Evolutionary conservation across 1,140 invertebrate genomes (phyloP).

Genomic region (Triops cancriformis): DNA sequence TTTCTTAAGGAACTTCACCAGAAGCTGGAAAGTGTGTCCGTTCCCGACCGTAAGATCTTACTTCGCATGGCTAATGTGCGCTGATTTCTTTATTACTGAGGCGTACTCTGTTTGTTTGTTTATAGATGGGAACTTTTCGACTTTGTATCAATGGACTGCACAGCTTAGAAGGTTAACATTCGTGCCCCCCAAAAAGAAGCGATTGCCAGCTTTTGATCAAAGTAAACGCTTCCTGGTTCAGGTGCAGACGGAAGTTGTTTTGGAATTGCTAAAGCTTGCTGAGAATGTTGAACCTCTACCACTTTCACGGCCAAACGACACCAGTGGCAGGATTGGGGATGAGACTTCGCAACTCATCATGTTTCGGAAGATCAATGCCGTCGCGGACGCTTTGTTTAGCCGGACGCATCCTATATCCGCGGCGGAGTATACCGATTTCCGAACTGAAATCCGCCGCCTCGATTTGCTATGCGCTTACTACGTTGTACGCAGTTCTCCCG

Average conservation of each 20-base stretch:
- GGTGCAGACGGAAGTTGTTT: not conserved
- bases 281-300: not conserved
- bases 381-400: not conserved
- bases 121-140: not conserved
- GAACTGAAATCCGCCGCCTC: slow-evolving; percentile 15
- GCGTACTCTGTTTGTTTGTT: not conserved
- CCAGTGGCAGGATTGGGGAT: not conserved
- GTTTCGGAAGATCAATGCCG: not conserved
- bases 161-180: not conserved
- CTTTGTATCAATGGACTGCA: not conserved
- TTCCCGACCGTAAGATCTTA: not conserved
- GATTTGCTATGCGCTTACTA: slow-evolving; percentile 21
- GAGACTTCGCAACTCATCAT: not conserved
- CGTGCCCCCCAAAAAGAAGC: slow-evolving; percentile 19
- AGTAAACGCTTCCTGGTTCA: not conserved
- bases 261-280: not conserved
- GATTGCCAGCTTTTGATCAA: not conserved
- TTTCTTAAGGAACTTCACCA: not conserved
- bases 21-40: not conserved
- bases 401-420: not conserved
- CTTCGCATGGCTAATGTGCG: not conserved
- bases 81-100: not conserved
- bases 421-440: slow-evolving; percentile 7
- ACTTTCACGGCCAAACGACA: not conserved
- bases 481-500: slow-evolving; percentile 15